These are phyloP conservation scores for Hypocryptadius cinnamomeus DNA, from an alignment of 2,113 vertebrate genomes.

Conservation along the genomic window DNA sequence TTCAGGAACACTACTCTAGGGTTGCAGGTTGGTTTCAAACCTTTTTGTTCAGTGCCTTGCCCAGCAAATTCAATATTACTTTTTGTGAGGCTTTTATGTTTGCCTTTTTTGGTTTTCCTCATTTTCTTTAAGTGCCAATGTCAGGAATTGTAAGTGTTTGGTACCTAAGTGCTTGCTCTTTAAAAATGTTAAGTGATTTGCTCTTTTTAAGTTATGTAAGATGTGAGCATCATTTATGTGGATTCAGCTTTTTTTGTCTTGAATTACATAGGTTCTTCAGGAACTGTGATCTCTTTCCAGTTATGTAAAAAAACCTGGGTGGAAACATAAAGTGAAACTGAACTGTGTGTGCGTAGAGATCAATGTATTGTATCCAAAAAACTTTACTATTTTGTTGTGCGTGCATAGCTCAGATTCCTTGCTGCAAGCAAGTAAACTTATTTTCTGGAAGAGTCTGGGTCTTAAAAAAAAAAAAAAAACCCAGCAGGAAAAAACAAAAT, in stretches of 20 bases:
- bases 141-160: background rate
- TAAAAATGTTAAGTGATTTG: background rate
- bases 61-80: background rate
- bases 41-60: background rate
- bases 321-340: background rate
- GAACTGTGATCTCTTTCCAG: background rate
- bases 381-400: fast-evolving
- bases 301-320: background rate
- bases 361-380: background rate
- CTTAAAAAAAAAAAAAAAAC: background rate
- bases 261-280: fast-evolving
- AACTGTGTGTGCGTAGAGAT: background rate
- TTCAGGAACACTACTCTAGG: fast-evolving
- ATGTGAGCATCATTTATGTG: fast-evolving
- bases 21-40: background rate
- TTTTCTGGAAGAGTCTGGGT: fast-evolving
- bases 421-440: background rate
- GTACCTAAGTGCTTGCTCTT: background rate
- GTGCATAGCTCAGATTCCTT: background rate
- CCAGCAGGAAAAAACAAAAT: background rate
- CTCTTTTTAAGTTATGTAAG: background rate
- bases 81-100: background rate
- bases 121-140: background rate
- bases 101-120: background rate
- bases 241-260: background rate